Percentiles rank a stretch among this genome's conserved stretches.
phyloP scores from a whole-genome alignment of 2,888 invertebrate species.

The Teleogryllus oceanicus region DNA sequence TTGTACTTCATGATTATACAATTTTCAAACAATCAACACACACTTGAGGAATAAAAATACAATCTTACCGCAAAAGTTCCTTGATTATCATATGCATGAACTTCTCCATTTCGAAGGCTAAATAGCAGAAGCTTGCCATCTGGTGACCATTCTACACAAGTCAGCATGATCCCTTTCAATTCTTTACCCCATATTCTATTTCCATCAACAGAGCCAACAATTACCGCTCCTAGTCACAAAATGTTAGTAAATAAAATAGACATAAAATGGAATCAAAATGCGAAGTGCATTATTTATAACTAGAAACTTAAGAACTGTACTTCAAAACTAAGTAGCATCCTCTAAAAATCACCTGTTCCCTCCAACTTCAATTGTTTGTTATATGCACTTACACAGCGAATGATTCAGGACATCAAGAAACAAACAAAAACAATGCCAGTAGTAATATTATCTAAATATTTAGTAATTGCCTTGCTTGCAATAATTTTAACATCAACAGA shows the following conservation, averaged over 20 bases:
- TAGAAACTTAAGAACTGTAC: too few species aligned
- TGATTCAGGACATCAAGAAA: too few species aligned
- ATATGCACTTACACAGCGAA: too few species aligned
- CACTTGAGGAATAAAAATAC: too few species aligned
- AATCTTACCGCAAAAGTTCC: slow-evolving; percentile 60
- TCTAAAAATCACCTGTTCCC: too few species aligned
- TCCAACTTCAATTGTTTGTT: too few species aligned
- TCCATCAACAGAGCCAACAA: slow-evolving; percentile 95
- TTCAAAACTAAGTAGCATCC: too few species aligned
- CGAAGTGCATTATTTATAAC: background rate
- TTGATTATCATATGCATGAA: slow-evolving; percentile 91
- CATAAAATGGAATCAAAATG: background rate
- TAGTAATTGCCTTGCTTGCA: too few species aligned
- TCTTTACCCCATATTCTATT: slow-evolving; percentile 99
- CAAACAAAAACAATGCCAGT: too few species aligned
- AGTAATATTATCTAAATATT: too few species aligned
- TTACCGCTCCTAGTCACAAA: slow-evolving; percentile 69
- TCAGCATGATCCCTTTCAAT: slow-evolving; percentile 76
- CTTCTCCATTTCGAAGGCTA: slow-evolving; percentile 84
- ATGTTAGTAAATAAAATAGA: background rate
- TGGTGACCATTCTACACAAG: slow-evolving; percentile 94
- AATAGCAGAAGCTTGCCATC: slow-evolving; percentile 87
- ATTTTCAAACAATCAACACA: too few species aligned
- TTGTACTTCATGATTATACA: background rate
- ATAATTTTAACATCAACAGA: too few species aligned